A percentile compares a stretch with the other conserved stretches of the same genome.
phyloP scores from a whole-genome alignment of 1,140 invertebrate species.

The Acromyrmex charruanus region DNA sequence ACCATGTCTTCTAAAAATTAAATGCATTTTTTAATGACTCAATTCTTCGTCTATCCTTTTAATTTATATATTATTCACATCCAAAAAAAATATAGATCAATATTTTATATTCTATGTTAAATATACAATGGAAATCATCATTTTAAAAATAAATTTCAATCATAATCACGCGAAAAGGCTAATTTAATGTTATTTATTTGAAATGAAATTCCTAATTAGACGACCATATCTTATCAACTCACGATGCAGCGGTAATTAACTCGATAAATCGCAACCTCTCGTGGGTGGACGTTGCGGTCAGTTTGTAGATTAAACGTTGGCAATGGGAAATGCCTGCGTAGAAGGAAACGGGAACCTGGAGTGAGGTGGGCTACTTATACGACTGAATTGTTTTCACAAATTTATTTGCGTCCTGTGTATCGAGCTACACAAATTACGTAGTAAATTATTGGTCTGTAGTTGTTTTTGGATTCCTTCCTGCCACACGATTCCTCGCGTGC shows the following conservation, averaged over 20 bases:
- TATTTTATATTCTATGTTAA: neutral
- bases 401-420: conserved; percentile 77
- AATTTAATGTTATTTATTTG: neutral
- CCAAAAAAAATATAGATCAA: conserved; percentile 8
- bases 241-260: conserved; percentile 50
- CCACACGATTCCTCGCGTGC: conserved; percentile 19
- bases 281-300: conserved; percentile 66
- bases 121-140: neutral
- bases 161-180: neutral
- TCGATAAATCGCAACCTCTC: neutral
- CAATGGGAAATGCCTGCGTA: neutral
- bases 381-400: conserved; percentile 66
- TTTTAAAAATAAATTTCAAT: neutral
- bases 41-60: neutral
- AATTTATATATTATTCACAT: neutral
- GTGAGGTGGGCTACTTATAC: neutral
- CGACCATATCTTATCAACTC: conserved; percentile 65
- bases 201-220: conserved; percentile 20
- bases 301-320: conserved; percentile 10
- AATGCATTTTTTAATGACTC: neutral
- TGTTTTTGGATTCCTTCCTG: conserved; percentile 43
- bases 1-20: too few relatives aligned
- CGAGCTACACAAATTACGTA: conserved; percentile 77
- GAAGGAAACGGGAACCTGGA: neutral
- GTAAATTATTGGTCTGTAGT: conserved; percentile 79